These are phyloP conservation scores for Hybognathus amarus DNA, from an alignment of 2,797 vertebrate species.

Conservation along the genomic window DNA sequence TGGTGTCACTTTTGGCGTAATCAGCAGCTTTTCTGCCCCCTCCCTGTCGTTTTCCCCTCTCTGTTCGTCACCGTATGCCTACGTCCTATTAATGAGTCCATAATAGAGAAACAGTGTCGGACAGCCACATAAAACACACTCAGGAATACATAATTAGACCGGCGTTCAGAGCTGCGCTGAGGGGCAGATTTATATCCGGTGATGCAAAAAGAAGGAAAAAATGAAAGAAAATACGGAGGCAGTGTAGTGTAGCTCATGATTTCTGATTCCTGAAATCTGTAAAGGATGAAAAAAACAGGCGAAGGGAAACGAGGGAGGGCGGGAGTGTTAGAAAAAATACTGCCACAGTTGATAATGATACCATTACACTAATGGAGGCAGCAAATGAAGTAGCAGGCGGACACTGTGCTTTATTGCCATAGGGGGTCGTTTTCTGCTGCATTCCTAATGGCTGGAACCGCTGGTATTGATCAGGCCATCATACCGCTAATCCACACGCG, in stretches of 20 bases:
- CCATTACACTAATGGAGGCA: slow-evolving; percentile 97
- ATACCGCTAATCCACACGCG: slow-evolving; percentile 96
- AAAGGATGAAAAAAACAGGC: slow-evolving; percentile 67
- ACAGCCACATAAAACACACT: slow-evolving; percentile 82
- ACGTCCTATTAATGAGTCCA: slow-evolving; percentile 87
- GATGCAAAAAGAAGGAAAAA: slow-evolving; percentile 63
- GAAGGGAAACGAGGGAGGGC: slow-evolving; percentile 24
- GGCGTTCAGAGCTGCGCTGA: slow-evolving; percentile 67
- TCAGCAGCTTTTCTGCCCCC: slow-evolving; percentile 82
- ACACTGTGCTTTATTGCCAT: slow-evolving; percentile 95
- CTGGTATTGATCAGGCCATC: slow-evolving; percentile 98
- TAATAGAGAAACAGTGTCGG: slow-evolving; percentile 89
- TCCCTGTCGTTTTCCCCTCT: slow-evolving; percentile 72
- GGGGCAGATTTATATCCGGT: slow-evolving; percentile 76
- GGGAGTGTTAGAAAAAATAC: slow-evolving; percentile 79
- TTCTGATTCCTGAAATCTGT: slow-evolving; percentile 79
- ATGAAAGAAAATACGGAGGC: slow-evolving; percentile 39
- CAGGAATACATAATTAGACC: slow-evolving; percentile 76
- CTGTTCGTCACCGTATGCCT: slow-evolving; percentile 79
- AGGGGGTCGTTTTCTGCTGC: slow-evolving; percentile 96
- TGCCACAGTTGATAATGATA: slow-evolving; percentile 94
- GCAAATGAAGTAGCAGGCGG: slow-evolving; percentile 98
- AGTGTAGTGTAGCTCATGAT: slow-evolving; percentile 70
- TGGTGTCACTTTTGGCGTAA: slow-evolving; percentile 81
- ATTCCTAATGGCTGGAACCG: slow-evolving; percentile 92